Evolutionary conservation across 2,113 vertebrate genomes (phyloP).

Genomic region (Fregetta grallaria): DNA sequence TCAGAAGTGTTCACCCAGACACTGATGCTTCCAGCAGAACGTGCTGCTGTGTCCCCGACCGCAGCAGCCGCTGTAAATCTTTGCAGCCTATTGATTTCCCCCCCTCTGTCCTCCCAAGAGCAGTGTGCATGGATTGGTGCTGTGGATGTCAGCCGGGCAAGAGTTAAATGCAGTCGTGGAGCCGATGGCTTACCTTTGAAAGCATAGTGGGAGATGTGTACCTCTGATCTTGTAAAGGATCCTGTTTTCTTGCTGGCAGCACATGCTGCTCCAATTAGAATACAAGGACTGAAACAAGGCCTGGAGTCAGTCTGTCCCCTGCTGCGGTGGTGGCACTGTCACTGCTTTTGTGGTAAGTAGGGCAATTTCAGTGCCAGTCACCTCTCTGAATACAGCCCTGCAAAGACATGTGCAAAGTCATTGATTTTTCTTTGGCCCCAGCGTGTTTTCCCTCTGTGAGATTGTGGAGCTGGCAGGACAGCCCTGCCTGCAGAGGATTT

Average conservation of each 20-base stretch:
- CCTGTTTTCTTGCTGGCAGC: constrained; percentile 31
- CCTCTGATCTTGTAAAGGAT: not conserved
- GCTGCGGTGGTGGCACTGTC: not conserved
- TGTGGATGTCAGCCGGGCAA: not conserved
- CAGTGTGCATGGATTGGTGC: not conserved
- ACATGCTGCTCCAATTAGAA: constrained; percentile 17
- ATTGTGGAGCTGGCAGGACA: constrained; percentile 31
- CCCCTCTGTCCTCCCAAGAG: fast-evolving
- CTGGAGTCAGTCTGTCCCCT: not conserved
- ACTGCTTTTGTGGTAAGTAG: constrained; percentile 42
- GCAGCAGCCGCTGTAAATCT: not conserved
- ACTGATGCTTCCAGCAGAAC: not conserved
- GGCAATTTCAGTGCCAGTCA: constrained; percentile 22
- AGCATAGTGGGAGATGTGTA: not conserved
- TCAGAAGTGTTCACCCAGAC: not conserved
- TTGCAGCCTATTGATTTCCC: not conserved
- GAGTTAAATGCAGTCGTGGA: not conserved
- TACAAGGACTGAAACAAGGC: not conserved
- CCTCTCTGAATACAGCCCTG: constrained; percentile 32
- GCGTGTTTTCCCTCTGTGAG: not conserved
- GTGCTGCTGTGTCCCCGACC: not conserved
- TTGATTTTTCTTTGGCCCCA: constrained; percentile 38
- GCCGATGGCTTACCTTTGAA: not conserved
- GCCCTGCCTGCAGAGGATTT: constrained; percentile 28
- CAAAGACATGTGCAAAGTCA: constrained; percentile 42